Conservation (phyloP, 2,888 invertebrate species). For the Leptarthrus brevirostris region DNA sequence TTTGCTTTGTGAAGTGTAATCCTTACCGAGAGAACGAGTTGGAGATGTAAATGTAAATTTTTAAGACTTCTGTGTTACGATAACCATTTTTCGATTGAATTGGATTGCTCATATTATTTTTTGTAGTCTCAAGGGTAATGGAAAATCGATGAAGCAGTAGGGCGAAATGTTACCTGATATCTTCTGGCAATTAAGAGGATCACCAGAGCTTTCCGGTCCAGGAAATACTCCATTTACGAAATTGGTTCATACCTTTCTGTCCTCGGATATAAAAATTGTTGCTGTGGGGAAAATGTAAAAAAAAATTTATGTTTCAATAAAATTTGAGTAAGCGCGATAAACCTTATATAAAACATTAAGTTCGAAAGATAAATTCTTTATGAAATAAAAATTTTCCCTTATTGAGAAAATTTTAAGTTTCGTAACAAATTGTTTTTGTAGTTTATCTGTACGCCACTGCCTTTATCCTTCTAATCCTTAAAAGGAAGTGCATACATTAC, state of each 20-base stretch:
- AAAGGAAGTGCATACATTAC: constrained; percentile 11
- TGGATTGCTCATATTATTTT: not conserved
- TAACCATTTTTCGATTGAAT: too few relatives aligned
- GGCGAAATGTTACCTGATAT: constrained; percentile 19
- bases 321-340: too few relatives aligned
- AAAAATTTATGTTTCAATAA: too few relatives aligned
- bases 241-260: constrained; percentile 16
- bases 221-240: constrained; percentile 18
- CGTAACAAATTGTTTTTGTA: too few relatives aligned
- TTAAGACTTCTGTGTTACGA: not conserved
- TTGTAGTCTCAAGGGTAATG: not conserved
- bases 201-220: not conserved
- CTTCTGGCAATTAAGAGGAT: constrained; percentile 3
- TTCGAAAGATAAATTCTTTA: too few relatives aligned
- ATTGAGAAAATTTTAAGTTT: not conserved
- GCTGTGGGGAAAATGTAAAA: not conserved
- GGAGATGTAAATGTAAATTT: not conserved
- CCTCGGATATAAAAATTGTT: too few relatives aligned
- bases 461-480: not conserved
- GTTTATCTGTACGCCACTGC: constrained; percentile 16
- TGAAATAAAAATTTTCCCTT: too few relatives aligned
- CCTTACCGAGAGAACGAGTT: too few relatives aligned
- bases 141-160: constrained; percentile 15
- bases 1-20: too few relatives aligned
- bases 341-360: too few relatives aligned